These are phyloP conservation scores for Diuraphis noxia DNA, from an alignment of 1,140 invertebrate genomes.

Conservation along the genomic window DNA sequence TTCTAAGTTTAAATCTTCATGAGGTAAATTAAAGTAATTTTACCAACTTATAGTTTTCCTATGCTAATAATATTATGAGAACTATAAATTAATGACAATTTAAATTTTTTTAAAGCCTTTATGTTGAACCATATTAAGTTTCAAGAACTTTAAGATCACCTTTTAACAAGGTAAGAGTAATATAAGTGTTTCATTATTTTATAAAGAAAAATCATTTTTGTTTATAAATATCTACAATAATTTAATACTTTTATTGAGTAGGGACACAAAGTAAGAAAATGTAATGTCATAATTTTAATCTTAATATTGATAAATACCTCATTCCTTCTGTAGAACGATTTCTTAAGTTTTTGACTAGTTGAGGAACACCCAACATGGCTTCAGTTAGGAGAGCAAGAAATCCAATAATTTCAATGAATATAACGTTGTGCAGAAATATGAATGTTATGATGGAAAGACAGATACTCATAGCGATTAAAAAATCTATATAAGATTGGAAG, in stretches of 20 bases:
- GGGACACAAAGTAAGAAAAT: background rate
- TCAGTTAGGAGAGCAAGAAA: conserved; percentile 94
- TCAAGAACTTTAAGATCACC: background rate
- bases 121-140: background rate
- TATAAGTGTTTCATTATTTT: background rate
- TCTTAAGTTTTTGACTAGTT: conserved; percentile 84
- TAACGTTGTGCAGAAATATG: conserved; percentile 76
- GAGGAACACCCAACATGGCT: conserved; percentile 92
- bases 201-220: background rate
- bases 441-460: conserved; percentile 84
- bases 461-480: conserved; percentile 83
- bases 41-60: background rate
- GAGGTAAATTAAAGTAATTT: background rate
- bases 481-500: conserved; percentile 94
- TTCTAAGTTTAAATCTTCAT: background rate
- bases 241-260: background rate
- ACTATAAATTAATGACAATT: background rate
- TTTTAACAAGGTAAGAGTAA: too few relatives aligned
- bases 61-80: background rate
- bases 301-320: conserved; percentile 71
- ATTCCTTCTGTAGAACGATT: conserved; percentile 94
- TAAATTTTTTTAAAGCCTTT: background rate
- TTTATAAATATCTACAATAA: background rate
- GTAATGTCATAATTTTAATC: background rate
- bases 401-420: conserved; percentile 87